Base-by-base conservation (phyloP, 2,797 vertebrate species). In the Galagoides demidoff region DNA sequence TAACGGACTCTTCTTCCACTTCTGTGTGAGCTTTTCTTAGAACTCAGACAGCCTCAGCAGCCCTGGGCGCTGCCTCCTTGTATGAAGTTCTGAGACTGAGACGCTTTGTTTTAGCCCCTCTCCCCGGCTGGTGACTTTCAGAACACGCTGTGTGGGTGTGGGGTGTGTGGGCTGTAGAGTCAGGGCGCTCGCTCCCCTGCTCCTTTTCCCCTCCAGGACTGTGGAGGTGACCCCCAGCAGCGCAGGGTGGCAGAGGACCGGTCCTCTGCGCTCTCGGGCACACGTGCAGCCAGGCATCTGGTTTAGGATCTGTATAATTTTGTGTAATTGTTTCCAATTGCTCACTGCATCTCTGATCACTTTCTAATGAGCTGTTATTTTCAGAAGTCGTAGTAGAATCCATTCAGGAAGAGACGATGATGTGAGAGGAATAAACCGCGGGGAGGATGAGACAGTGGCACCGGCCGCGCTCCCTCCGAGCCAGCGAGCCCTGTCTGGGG, bases 361-460 rank as follows among this genome's bases (percentile, higher is more conserved):
- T 97, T 96, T 88, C 95, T 94, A 96, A 96, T 88, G 85, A 95
- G 96, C 94, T 93, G 89, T 92, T 95, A 84, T 96, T 97, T 96
- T 95, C 94, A 93, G 85, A 83, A 89, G 63, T 78, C 59, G 89
- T 11, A 59, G 89, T 79, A 77, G 90, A 84, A 92, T 92, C 49
- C 57, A 95, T 59, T 92, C 70, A 79, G 95, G 91, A 95, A 74
- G 93, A 83, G 55, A n/a, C 0, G 59, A 64, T 29, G 55, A 64
- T 78, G 71, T 4, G 59, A 70, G 19, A 68, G 79, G 82, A 63
- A 71, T 74, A 78, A 82, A 66, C 8, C 20, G 37, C 8, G 76
- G 29, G 68, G 43, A 29, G 68, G 23, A 34, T 27, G 10, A n/a
- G 22, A 31, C 31, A 3, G 49, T 29, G 1, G 34, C 52, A 6